Percentiles rank a stretch among this genome's conserved stretches.
Evolutionary conservation across 2,113 vertebrate species (phyloP).

Genomic region (Illadopsis cleaveri): DNA sequence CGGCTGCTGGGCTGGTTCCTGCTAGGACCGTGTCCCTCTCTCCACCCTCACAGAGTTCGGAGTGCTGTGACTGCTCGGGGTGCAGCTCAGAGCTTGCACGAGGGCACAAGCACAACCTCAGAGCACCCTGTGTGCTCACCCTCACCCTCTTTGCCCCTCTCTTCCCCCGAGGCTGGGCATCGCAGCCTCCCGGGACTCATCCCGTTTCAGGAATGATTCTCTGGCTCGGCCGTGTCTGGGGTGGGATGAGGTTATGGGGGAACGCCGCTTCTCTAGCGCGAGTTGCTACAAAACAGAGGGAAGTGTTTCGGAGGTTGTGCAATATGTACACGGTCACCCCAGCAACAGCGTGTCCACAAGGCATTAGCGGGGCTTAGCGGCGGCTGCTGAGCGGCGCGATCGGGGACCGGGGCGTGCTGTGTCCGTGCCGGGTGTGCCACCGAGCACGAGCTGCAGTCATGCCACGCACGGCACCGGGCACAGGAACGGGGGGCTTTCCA

Average conservation of each 20-base stretch:
- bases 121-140: neutral
- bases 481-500: neutral
- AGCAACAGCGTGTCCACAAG: conserved; percentile 10
- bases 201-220: neutral
- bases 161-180: neutral
- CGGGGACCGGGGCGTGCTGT: neutral
- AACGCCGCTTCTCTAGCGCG: neutral
- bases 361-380: neutral
- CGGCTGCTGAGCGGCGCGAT: neutral
- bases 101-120: neutral
- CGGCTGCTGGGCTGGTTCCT: neutral
- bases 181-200: neutral
- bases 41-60: neutral
- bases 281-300: conserved; percentile 64
- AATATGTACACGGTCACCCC: conserved; percentile 39
- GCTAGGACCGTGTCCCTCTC: neutral
- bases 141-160: neutral
- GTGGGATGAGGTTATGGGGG: conserved; percentile 19
- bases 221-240: neutral
- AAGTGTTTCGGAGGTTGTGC: conserved; percentile 42
- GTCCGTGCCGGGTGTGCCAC: neutral
- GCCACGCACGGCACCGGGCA: neutral
- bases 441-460: neutral
- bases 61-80: neutral
- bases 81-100: neutral